phyloP scores from a whole-genome alignment of 2,797 vertebrate species.

The Notolabrus celidotus region DNA sequence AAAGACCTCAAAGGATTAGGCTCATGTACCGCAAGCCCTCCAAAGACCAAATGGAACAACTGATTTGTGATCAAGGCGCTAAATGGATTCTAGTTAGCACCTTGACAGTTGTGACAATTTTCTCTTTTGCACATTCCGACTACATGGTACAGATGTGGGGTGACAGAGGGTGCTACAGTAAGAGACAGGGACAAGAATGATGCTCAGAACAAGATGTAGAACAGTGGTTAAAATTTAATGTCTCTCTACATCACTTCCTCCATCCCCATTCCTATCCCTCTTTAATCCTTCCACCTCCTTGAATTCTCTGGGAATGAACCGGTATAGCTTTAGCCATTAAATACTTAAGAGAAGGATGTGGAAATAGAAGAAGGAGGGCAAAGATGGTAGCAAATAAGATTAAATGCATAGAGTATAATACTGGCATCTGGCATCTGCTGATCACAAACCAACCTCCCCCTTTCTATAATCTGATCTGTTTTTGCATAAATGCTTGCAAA shows the following conservation, averaged over 20 bases:
- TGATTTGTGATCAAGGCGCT: constrained; percentile 19
- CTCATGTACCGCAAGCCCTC: constrained; percentile 16
- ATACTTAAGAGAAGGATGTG: constrained; percentile 27
- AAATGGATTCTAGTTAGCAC: constrained; percentile 54
- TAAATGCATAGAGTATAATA: too few relatives aligned
- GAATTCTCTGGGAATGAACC: constrained; percentile 49
- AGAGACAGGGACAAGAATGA: constrained; percentile 30
- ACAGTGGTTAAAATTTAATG: constrained; percentile 76
- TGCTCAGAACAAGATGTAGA: constrained; percentile 49
- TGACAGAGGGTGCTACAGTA: constrained; percentile 10
- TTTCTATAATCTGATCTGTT: constrained; percentile 42
- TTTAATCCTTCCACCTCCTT: neutral
- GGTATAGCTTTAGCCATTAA: constrained; percentile 29
- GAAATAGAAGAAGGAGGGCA: constrained; percentile 39
- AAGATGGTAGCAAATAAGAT: constrained; percentile 15
- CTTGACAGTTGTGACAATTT: constrained; percentile 34
- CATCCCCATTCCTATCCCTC: constrained; percentile 22
- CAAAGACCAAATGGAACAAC: constrained; percentile 19
- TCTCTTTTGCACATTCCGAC: constrained; percentile 27
- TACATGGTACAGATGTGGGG: constrained; percentile 6
- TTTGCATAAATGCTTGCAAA: constrained; percentile 21
- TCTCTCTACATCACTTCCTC: constrained; percentile 62
- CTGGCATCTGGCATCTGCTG: constrained; percentile 3
- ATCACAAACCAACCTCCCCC: constrained; percentile 7
- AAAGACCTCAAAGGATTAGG: constrained; percentile 32